Evolutionary conservation across 2,888 invertebrate species (phyloP).

Genomic region (Esperia sulphurella): DNA sequence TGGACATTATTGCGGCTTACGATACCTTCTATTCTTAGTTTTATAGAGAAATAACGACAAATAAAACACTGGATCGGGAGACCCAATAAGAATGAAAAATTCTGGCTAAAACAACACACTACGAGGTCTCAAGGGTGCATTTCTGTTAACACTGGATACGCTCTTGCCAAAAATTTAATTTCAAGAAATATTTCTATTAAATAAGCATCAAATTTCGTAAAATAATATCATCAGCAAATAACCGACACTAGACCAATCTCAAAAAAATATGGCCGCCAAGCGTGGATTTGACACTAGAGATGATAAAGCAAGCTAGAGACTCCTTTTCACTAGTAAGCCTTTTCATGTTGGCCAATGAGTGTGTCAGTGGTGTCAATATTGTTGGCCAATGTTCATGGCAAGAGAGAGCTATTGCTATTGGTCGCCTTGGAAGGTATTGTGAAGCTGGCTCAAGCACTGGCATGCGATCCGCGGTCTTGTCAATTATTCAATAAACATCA

Average conservation of each 20-base stretch:
- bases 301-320: no score
- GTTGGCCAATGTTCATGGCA: no score
- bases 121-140: not conserved
- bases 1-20: constrained; percentile 49
- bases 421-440: no score
- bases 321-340: no score
- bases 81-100: not conserved
- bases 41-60: constrained; percentile 3
- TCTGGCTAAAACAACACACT: not conserved
- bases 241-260: constrained; percentile 12
- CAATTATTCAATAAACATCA: no score
- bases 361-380: no score
- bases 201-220: constrained; percentile 1
- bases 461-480: no score
- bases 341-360: no score
- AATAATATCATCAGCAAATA: constrained; percentile 12
- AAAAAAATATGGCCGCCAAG: constrained; percentile 18
- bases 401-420: no score
- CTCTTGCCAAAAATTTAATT: not conserved
- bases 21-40: constrained; percentile 17
- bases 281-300: constrained; percentile 18
- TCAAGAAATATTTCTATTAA: not conserved
- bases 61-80: constrained; percentile 11
- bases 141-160: not conserved
- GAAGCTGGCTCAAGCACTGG: no score